These are phyloP conservation scores for Ostrea denselamellosa DNA, from an alignment of 1,140 invertebrate species.

Conservation along the genomic window DNA sequence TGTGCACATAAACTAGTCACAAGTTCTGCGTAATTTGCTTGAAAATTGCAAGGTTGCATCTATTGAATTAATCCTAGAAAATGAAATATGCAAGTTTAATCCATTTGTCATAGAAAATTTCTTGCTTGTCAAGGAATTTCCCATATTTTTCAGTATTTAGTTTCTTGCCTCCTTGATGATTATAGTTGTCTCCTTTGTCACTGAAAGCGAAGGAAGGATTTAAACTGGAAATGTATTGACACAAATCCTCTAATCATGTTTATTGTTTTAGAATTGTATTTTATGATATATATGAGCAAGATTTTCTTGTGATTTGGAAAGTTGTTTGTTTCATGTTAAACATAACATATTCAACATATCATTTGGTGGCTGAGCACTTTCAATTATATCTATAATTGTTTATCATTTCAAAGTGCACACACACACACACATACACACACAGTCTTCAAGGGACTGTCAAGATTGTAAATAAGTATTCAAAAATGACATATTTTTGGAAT, in stretches of 20 bases:
- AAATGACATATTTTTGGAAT: background rate
- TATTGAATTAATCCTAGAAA: background rate
- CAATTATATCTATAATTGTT: slow-evolving; percentile 11
- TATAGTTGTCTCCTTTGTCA: background rate
- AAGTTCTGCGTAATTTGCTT: background rate
- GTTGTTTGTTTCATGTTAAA: slow-evolving; percentile 37
- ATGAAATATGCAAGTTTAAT: slow-evolving; percentile 12
- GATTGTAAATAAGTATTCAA: background rate
- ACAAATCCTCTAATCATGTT: background rate
- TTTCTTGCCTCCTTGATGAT: background rate
- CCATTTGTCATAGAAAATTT: background rate
- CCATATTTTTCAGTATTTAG: slow-evolving; percentile 11
- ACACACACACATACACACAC: no score
- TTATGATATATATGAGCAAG: slow-evolving; percentile 16
- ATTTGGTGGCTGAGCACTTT: slow-evolving; percentile 16
- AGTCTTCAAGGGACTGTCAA: background rate
- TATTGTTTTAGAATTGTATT: slow-evolving; percentile 27
- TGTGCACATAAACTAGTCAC: slow-evolving; percentile 35
- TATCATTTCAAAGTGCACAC: background rate
- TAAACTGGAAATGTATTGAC: slow-evolving; percentile 8
- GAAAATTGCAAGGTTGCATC: background rate
- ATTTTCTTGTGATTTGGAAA: slow-evolving; percentile 37
- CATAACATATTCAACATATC: slow-evolving; percentile 36
- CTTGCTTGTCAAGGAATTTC: background rate
- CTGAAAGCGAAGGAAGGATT: background rate